These are phyloP conservation scores for Zaprionus camerounensis DNA, from an alignment of 1,140 invertebrate genomes.

Conservation along the genomic window DNA sequence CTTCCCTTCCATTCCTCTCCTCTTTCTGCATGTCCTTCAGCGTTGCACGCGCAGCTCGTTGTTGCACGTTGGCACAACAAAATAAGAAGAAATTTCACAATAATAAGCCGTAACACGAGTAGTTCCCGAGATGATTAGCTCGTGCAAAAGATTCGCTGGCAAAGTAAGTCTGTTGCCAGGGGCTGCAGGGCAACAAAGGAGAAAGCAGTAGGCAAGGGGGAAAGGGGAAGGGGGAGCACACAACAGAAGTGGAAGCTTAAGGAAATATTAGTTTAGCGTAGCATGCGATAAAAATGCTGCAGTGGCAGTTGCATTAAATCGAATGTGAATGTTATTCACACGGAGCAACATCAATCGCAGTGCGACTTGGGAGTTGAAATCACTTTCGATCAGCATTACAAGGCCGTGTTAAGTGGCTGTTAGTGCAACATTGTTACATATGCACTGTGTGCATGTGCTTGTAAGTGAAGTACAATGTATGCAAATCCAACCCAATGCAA, in stretches of 20 bases:
- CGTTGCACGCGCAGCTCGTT: constrained; percentile 1
- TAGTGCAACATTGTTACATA: not conserved
- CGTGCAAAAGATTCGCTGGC: not conserved
- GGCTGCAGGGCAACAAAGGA: not conserved
- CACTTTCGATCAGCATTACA: not conserved
- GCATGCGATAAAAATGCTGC: not conserved
- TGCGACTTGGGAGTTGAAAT: not conserved
- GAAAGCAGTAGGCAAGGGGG: not conserved
- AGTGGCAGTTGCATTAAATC: not conserved
- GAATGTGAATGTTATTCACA: not conserved
- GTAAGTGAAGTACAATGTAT: not conserved
- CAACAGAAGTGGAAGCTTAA: not conserved
- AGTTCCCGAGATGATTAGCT: constrained; percentile 1
- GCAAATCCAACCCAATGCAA: not conserved
- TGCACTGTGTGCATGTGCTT: not conserved
- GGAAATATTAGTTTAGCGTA: not conserved
- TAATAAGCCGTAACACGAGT: constrained; percentile 7
- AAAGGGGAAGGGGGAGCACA: too few relatives aligned
- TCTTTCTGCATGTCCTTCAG: not conserved
- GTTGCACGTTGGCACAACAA: not conserved
- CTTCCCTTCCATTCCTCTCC: not conserved
- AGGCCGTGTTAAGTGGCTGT: not conserved
- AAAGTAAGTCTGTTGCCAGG: not conserved
- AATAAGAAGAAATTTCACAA: constrained; percentile 6
- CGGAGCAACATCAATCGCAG: not conserved